These are phyloP conservation scores for Magallana ariakensis DNA, from an alignment of 1,140 invertebrate genomes.

Conservation along the genomic window DNA sequence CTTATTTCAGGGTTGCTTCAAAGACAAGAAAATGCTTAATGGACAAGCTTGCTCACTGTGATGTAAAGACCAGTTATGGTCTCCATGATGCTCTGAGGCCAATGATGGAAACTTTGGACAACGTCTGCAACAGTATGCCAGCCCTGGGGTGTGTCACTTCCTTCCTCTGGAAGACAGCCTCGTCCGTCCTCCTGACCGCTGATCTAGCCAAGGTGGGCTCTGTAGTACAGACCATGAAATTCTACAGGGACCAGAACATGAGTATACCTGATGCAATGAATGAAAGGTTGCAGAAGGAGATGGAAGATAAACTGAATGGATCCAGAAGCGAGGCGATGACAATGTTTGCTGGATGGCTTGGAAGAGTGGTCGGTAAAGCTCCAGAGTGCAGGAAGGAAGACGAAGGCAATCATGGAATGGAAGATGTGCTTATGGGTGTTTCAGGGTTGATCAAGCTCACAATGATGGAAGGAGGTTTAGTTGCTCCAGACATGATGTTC, in stretches of 20 bases:
- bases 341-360: slow-evolving; percentile 1
- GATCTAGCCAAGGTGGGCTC: background rate
- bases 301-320: background rate
- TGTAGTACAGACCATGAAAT: slow-evolving; percentile 12
- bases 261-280: background rate
- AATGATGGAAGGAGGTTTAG: slow-evolving; percentile 10
- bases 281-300: background rate
- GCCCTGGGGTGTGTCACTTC: slow-evolving; percentile 36
- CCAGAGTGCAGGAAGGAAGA: background rate
- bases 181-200: background rate
- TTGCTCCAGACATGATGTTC: background rate
- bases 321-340: background rate
- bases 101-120: background rate
- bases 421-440: slow-evolving; percentile 3
- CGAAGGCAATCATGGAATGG: slow-evolving; percentile 4
- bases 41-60: slow-evolving; percentile 22
- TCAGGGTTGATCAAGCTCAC: slow-evolving; percentile 7
- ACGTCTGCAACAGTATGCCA: slow-evolving; percentile 28
- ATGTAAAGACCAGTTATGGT: background rate
- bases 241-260: slow-evolving; percentile 7
- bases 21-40: slow-evolving; percentile 15
- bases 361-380: background rate
- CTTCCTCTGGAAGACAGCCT: slow-evolving; percentile 40
- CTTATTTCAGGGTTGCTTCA: slow-evolving; percentile 17
- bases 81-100: background rate